phyloP scores from a whole-genome alignment of 2,797 vertebrate species.

The Simalia tracyae region DNA sequence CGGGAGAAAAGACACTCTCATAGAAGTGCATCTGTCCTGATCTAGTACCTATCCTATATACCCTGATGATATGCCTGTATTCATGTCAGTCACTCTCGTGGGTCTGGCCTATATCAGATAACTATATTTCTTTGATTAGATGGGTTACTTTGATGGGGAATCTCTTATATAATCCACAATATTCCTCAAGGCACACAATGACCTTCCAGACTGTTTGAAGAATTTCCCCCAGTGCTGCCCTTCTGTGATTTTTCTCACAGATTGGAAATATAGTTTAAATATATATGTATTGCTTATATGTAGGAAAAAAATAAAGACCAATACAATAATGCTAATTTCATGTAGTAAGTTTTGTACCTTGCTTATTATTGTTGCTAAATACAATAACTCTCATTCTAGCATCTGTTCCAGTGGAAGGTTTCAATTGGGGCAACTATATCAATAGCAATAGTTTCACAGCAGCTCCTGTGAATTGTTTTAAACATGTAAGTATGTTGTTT shows the following conservation, averaged over 20 bases:
- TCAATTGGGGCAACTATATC: conserved; percentile 94
- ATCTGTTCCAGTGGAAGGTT: conserved; percentile 88
- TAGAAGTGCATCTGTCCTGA: neutral
- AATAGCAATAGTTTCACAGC: conserved; percentile 90
- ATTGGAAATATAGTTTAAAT: conserved; percentile 1
- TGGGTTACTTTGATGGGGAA: neutral
- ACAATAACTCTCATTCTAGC: conserved; percentile 60
- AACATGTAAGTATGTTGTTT: conserved; percentile 84
- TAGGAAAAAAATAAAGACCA: neutral
- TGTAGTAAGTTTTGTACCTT: neutral
- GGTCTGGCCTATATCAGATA: neutral
- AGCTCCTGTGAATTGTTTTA: conserved; percentile 94
- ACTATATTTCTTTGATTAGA: neutral
- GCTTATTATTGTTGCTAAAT: conserved; percentile 47
- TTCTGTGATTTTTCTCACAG: neutral
- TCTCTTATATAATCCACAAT: neutral
- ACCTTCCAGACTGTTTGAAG: neutral
- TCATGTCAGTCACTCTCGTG: neutral
- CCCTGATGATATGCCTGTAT: neutral
- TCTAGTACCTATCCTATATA: neutral
- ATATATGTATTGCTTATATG: neutral
- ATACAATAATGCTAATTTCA: neutral
- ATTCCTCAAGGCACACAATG: neutral
- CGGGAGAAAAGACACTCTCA: neutral
- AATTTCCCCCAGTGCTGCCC: neutral